Evolutionary conservation across 2,888 invertebrate species (phyloP), one percentile per base, ranked within the genome.

Genomic region (Chydorus sphaericus): DNA sequence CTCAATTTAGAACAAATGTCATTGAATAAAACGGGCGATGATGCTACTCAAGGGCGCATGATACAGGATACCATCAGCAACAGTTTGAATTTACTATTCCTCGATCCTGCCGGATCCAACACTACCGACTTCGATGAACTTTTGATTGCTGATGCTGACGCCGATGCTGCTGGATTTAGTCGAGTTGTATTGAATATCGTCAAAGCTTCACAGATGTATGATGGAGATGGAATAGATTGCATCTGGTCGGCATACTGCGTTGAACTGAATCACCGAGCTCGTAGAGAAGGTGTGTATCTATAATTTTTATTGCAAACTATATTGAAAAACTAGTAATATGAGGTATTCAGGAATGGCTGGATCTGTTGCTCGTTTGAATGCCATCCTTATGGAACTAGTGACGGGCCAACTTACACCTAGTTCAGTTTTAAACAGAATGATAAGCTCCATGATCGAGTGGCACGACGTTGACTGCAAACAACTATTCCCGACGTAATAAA

Each of bases 241-340:
- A 44, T 44, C 7, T 44, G 44, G 44, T 44, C 44, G 14, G 44
- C 44, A 11, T 44, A 44, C n/a, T 44, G 44, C 44, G 28, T 28
- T 14, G 44, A 44, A 44, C 14, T 44, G 14, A 14, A 44, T 16
- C 23, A 26, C 26, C 23, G 44, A 16, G 44, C 44, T 23, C 28
- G 26, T 10, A 23, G 23, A n/a, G 44, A 23, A 23, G 44, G 44
- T 44, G 28, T 23, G 10, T 44, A 44, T 8, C 33, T 14, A n/a
- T 33, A 33, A 33, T 33, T 10, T 33, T 18, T 10, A 7, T 44
- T 44, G 10, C 18, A 4, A 26, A 44, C 14, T 18, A 26, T 23
- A 23, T 26, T 23, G 38, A n/a, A 38, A 38, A n/a, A n/a, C n/a
- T n/a, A n/a, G n/a, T n/a, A n/a, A n/a, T n/a, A n/a, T n/a, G n/a